Base-by-base conservation (phyloP, 2,888 invertebrate species). In the Dasysyrphus tricinctus region DNA sequence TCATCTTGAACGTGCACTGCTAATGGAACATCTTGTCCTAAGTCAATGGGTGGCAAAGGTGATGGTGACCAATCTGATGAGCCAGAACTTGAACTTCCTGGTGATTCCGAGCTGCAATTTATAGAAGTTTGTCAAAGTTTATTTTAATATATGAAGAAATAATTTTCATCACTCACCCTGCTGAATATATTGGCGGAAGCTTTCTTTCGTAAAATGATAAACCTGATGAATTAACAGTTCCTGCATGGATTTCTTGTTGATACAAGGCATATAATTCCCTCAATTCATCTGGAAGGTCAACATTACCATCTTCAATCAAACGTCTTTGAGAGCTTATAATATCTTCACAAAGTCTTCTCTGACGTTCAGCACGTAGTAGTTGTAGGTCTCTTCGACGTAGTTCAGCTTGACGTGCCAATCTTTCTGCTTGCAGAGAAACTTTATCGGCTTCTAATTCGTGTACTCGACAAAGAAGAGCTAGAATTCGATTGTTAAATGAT, bases 361-460 rank as follows among this genome's bases (percentile, higher is more conserved):
- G 97, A 34, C 97, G 94, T 91, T 97, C 96, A 77, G 97, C 96
- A 29, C 97, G 94, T 88, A 97, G 94, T 88, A 98, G 94, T 89
- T 97, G 95, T 84, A 97, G 94, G 91, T 98, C 98, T 61, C 97
- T 94, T 80, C 97, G 94, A 54, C 97, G 94, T 78, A 98, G 94
- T 90, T 98, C 98, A 89, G 97, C 97, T 89, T 97, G 96, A 32
- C 97, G 94, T 61, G 97, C 96, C 77, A 98, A 94, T 44, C 97
- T 94, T 90, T 97, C 97, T 3, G 97, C 97, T 92, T 98, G 97
- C 89, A 98, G 93, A 89, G 98, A 98, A 93, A 97, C 95, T 93
- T 98, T 98, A 92, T 98, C 97, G 0, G 98, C 98, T 93, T 98
- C 98, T 76, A 98, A 93, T 92, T 98, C 97, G 91, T 98, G 98